A percentile compares a stretch with the other conserved stretches of the same genome.
Evolutionary conservation across 2,113 vertebrate species (phyloP).

Genomic region (Pedionomus torquatus): DNA sequence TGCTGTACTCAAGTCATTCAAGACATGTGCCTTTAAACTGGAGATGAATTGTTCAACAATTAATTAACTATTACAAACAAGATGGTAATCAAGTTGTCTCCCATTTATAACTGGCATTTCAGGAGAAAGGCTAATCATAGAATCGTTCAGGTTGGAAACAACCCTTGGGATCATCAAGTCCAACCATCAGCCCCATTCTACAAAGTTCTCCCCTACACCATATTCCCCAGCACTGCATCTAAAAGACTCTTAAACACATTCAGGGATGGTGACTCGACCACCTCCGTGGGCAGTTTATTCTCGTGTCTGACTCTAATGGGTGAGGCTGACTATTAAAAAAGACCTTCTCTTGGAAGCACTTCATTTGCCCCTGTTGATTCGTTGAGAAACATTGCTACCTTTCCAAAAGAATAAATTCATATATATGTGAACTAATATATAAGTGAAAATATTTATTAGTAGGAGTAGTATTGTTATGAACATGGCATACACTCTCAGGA

Average conservation of each 20-base stretch:
- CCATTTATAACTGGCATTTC: not conserved
- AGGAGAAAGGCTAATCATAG: not conserved
- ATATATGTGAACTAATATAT: not conserved
- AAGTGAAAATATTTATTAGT: not conserved
- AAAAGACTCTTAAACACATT: no score
- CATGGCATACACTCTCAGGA: not conserved
- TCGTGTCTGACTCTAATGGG: no score
- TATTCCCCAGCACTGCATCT: no score
- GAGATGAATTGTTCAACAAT: not conserved
- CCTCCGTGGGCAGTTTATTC: no score
- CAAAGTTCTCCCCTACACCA: no score
- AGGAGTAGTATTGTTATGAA: not conserved
- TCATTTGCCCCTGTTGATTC: not conserved
- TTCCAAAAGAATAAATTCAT: not conserved
- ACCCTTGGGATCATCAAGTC: no score
- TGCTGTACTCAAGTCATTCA: accelerated
- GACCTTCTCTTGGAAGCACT: not conserved
- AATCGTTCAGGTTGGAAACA: no score
- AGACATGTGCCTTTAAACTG: not conserved
- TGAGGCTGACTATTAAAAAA: not conserved
- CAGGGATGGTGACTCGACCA: no score
- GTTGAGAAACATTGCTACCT: not conserved
- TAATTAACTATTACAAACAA: not conserved
- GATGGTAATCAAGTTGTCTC: not conserved
- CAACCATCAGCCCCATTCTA: no score